Evolutionary conservation across 2,888 invertebrate species (phyloP).

Genomic region (Megamerina dolium): DNA sequence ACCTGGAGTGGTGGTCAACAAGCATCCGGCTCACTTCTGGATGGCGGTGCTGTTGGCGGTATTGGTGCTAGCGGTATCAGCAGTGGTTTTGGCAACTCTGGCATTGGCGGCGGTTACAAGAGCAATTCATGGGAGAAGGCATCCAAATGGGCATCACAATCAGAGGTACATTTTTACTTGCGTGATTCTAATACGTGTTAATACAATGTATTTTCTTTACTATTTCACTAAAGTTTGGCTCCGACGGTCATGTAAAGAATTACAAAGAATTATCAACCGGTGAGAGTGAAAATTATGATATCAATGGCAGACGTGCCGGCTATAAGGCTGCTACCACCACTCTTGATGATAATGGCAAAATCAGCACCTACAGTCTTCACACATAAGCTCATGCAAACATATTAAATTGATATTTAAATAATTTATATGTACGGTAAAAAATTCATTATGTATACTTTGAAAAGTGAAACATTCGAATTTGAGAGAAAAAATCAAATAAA

Average conservation of each 20-base stretch:
- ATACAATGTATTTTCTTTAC: not conserved
- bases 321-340: slow-evolving; percentile 55
- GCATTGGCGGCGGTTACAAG: slow-evolving; percentile 29
- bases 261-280: slow-evolving; percentile 47
- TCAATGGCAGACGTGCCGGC: slow-evolving; percentile 53
- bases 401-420: not conserved
- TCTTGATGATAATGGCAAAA: slow-evolving; percentile 59
- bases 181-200: not conserved
- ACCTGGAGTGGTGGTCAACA: slow-evolving; percentile 30
- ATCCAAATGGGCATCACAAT: slow-evolving; percentile 48
- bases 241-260: slow-evolving; percentile 42
- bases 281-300: slow-evolving; percentile 47
- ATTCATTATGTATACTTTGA: too few relatives aligned
- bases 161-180: slow-evolving; percentile 31
- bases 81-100: slow-evolving; percentile 13
- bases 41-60: slow-evolving; percentile 9
- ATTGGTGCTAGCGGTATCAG: slow-evolving; percentile 9
- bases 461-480: not conserved
- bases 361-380: slow-evolving; percentile 54
- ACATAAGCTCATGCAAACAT: slow-evolving; percentile 28
- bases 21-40: slow-evolving; percentile 21
- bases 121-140: slow-evolving; percentile 48
- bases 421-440: too few relatives aligned
- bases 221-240: slow-evolving; percentile 33
- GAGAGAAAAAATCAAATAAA: not conserved